These are phyloP conservation scores for Sesamia inferens DNA, from an alignment of 2,888 invertebrate genomes.

Conservation along the genomic window DNA sequence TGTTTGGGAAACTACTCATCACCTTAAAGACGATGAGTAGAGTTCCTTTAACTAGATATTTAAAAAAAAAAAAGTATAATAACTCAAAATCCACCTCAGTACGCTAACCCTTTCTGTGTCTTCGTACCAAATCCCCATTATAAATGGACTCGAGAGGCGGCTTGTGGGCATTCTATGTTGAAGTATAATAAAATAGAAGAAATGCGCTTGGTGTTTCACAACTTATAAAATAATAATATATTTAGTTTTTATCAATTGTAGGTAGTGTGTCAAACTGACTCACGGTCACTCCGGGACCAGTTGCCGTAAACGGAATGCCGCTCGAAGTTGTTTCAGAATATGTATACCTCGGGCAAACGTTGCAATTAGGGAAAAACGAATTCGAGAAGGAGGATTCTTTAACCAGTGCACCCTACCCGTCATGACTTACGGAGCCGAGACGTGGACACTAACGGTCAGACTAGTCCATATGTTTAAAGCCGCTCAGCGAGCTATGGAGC, in stretches of 20 bases:
- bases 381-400: too few species aligned
- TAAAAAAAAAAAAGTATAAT: conserved; percentile 44
- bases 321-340: too few species aligned
- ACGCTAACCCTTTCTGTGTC: conserved; percentile 41
- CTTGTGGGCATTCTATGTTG: conserved; percentile 22
- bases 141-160: conserved; percentile 43
- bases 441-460: too few species aligned
- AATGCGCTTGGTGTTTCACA: not conserved
- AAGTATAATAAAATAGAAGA: conserved; percentile 36
- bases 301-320: too few species aligned
- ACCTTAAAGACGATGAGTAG: not conserved
- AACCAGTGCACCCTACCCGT: too few species aligned
- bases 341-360: too few species aligned
- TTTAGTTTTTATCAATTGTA: not conserved
- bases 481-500: too few species aligned
- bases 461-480: too few species aligned
- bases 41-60: not conserved
- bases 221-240: not conserved
- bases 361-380: too few species aligned
- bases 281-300: too few species aligned
- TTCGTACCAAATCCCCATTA: conserved; percentile 49
- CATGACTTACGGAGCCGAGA: too few species aligned
- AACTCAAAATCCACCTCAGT: conserved; percentile 52
- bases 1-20: not conserved
- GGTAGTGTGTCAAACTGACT: not conserved